phyloP scores from a whole-genome alignment of 2,888 invertebrate species.

The Diogma glabrata region DNA sequence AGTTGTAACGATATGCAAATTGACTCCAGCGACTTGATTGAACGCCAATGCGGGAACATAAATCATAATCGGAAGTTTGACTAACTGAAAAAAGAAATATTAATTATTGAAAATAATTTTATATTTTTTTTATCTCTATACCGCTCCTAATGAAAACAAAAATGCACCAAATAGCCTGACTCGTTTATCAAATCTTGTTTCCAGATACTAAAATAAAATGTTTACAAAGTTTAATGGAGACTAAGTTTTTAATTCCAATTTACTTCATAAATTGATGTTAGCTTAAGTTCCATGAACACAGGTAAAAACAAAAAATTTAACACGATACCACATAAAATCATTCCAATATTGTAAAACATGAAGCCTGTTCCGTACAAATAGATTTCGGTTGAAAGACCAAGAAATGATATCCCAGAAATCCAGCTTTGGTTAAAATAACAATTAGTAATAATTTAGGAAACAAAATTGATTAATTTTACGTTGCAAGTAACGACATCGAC shows the following conservation, averaged over 20 bases:
- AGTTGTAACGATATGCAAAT: background rate
- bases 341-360: background rate
- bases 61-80: constrained; percentile 41
- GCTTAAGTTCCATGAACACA: background rate
- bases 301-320: background rate
- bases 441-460: too few species aligned
- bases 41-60: constrained; percentile 69
- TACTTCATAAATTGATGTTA: background rate
- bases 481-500: background rate
- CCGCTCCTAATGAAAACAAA: too few species aligned
- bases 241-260: background rate
- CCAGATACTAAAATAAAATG: constrained; percentile 1
- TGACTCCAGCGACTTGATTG: constrained; percentile 32
- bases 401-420: background rate
- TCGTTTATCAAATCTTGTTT: background rate
- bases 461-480: too few species aligned
- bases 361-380: background rate
- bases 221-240: background rate
- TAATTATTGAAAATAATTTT: too few species aligned
- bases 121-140: too few species aligned
- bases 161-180: background rate
- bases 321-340: background rate
- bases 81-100: too few species aligned
- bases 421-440: too few species aligned
- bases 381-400: background rate